Evolutionary conservation across 2,888 invertebrate species (phyloP), one percentile per base, ranked within the genome.

Genomic region (Limnephilus lunatus): DNA sequence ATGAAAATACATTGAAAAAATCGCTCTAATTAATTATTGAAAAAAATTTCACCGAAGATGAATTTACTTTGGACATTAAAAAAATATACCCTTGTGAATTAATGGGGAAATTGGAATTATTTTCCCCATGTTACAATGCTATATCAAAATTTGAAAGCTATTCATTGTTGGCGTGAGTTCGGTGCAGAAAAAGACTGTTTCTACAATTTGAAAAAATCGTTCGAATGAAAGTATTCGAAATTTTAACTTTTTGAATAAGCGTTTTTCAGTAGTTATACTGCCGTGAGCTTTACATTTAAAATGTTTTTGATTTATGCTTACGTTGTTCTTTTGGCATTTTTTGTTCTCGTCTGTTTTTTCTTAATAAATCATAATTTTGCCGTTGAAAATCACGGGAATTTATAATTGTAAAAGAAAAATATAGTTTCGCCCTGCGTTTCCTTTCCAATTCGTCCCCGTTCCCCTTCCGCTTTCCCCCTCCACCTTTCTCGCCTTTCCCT

Each of bases 41-140:
- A 31, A 31, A 1, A 30, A 30, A 30, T 30, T 82, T 83, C 35
- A 35, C 83, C 14, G 30, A 31, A 31, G 32, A 32, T 31, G 31
- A 82, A 82, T 32, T 31, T 31, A 30, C 83, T 83, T 32, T 32
- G 15, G 19, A 32, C 25, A 32, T 32, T 19, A 35, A 32, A 32
- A 83, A 82, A 83, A 32, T 35, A 83, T 25, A 35, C 83, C 83
- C 83, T 35, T 25, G 83, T 32, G 19, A 32, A 53, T 88, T 88
- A 68, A 88, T 88, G 53, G 19, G 68, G 32, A 88, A 88, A 88
- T 88, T 88, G 53, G 25, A 88, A 31, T 68, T 85, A 85, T 35
- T 53, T 25, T 35, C 31, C 90, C 53, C 39, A 68, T 90, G 80
- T 86, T 90, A 85, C 85, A 90, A 89, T 88, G 53, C 89, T 88